Evolutionary conservation across 2,797 vertebrate species (phyloP).

Genomic region (Acrocephalus scirpaceus): DNA sequence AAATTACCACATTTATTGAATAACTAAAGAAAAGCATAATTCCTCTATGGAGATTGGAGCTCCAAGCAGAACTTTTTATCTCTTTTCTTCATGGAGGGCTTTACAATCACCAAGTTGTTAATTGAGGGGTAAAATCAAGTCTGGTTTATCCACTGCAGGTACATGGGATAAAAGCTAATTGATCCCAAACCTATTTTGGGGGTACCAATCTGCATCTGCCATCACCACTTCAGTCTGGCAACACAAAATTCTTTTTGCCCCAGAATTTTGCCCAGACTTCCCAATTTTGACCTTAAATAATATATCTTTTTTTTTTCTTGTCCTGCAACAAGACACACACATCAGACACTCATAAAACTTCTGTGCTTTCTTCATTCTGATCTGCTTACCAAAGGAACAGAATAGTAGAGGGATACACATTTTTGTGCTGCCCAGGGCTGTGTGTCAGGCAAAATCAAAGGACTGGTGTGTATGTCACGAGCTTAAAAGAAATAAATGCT

Average conservation of each 20-base stretch:
- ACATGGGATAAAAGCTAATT: background rate
- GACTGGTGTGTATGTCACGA: background rate
- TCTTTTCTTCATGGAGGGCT: background rate
- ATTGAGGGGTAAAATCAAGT: background rate
- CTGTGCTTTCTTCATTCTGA: background rate
- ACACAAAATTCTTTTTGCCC: background rate
- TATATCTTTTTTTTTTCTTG: background rate
- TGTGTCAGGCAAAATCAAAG: background rate
- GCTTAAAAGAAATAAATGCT: background rate
- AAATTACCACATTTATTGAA: conserved; percentile 44
- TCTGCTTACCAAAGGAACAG: background rate
- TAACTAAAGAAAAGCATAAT: background rate
- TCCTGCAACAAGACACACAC: background rate
- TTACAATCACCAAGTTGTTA: background rate
- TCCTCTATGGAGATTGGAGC: background rate
- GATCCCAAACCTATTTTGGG: background rate
- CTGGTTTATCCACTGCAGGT: background rate
- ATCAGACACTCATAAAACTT: background rate
- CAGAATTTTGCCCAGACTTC: background rate
- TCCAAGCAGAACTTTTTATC: background rate
- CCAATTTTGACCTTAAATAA: background rate
- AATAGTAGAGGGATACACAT: background rate
- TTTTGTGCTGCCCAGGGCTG: background rate
- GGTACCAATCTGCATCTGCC: background rate
- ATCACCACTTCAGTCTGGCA: background rate